Evolutionary conservation across 2,113 vertebrate genomes (phyloP).

Genomic region (Lucifuga dentata): DNA sequence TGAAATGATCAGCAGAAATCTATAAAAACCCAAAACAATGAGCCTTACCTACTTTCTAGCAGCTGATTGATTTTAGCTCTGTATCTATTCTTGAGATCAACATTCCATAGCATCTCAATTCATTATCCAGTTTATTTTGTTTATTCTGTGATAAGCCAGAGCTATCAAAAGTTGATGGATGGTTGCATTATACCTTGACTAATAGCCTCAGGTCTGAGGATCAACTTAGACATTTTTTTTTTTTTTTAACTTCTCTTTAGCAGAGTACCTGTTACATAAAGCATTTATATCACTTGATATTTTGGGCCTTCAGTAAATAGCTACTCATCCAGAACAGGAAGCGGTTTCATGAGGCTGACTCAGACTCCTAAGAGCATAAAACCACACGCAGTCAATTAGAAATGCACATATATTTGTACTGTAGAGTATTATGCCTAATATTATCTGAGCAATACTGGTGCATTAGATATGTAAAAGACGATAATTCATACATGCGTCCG

Average conservation of each 20-base stretch:
- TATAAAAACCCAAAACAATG: no score
- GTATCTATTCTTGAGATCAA: constrained; percentile 36
- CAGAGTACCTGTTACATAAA: constrained; percentile 50
- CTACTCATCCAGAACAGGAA: constrained; percentile 61
- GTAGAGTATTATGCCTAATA: constrained; percentile 30
- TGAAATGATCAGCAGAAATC: no score
- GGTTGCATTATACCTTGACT: constrained; percentile 52
- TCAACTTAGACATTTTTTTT: constrained; percentile 20
- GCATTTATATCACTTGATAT: constrained; percentile 61
- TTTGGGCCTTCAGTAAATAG: constrained; percentile 66
- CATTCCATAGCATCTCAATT: constrained; percentile 32
- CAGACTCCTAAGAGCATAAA: constrained; percentile 47
- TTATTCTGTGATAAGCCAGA: constrained; percentile 48
- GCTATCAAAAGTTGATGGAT: constrained; percentile 29
- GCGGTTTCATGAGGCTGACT: constrained; percentile 56
- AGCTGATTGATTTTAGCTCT: constrained; percentile 7
- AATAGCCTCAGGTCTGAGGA: constrained; percentile 48
- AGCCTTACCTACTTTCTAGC: constrained; percentile 18
- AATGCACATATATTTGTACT: constrained; percentile 50
- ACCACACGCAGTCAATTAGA: constrained; percentile 58
- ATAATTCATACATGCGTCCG: constrained; percentile 13
- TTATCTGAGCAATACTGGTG: constrained; percentile 6
- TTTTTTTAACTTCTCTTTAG: constrained; percentile 25
- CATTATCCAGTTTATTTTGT: constrained; percentile 26
- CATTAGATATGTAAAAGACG: constrained; percentile 49